Percentiles rank a stretch among this genome's conserved stretches.
Conservation (phyloP, 2,888 invertebrate species). For the Polyommatus iphigenia region DNA sequence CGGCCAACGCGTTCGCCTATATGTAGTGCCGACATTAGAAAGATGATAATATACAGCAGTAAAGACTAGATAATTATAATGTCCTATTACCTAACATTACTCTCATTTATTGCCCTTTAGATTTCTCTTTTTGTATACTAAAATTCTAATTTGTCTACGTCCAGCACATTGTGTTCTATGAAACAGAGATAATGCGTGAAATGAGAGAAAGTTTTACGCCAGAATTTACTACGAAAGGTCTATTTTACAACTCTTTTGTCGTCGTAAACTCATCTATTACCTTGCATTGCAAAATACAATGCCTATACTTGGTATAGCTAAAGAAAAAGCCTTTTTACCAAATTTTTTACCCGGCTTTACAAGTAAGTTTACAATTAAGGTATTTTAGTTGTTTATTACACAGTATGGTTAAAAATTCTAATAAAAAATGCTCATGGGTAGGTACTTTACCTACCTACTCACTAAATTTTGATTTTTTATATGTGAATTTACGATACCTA, state of each 20-base stretch:
- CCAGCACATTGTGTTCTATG: neutral
- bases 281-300: neutral
- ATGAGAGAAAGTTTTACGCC: slow-evolving; percentile 18
- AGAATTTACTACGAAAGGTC: slow-evolving; percentile 4
- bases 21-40: too few species aligned
- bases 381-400: too few species aligned
- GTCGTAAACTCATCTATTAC: slow-evolving; percentile 8
- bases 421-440: too few species aligned
- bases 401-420: too few species aligned
- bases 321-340: neutral
- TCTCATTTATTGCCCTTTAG: slow-evolving; percentile 4
- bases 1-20: too few species aligned
- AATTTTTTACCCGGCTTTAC: too few species aligned
- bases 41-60: too few species aligned
- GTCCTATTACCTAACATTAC: neutral
- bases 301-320: neutral
- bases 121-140: slow-evolving; percentile 18
- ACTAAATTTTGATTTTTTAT: too few species aligned
- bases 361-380: too few species aligned
- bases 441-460: too few species aligned
- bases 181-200: slow-evolving; percentile 19
- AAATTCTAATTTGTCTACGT: slow-evolving; percentile 17
- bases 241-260: slow-evolving; percentile 10
- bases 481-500: too few species aligned
- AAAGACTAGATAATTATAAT: neutral